Base-by-base conservation (phyloP, 35 echinoderm and acorn worm genomes). In the Lytechinus variegatus region DNA sequence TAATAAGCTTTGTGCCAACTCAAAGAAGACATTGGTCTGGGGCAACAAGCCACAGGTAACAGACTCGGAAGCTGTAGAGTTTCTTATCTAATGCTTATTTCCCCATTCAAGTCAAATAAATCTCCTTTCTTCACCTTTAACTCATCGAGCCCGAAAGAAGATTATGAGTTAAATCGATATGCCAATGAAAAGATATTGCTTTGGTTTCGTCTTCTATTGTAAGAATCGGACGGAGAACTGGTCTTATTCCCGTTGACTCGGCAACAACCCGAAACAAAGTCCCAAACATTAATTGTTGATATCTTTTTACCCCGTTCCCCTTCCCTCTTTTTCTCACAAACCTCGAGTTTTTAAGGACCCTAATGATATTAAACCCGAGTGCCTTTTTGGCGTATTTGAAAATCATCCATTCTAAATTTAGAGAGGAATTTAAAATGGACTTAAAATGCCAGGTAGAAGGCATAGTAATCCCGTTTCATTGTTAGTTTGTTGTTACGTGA, bases 221-320 rank as follows among this genome's bases (percentile, higher is more conserved):
- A 27, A 88, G 8, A 52, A 12, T 29, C 52, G 33, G 24, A 89
- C 3, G 87, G 19, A 89, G 87, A 89, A 33, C 87, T 27, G 51
- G 28, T 33, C 87, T 53, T 53, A 89, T 53, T 89, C 24, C 87
- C 13, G 87, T 89, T 89, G 87, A 89, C 87, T 33, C 87, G 87
- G 87, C 5, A 28, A 89, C 87, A 89, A 89, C 13, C 28, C 87
- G 87, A 89, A 89, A 89, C 87, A 89, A 89, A 89, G 10, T 89
- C 24, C 6, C 87, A 89, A 89, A 89, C 87, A 89, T 89, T 89
- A 89, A 28, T 89, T 89, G 87, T 89, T 19, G 28, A 53, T 33
- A 53, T 71, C 61, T 71, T 13, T 71, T 71, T 58, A 44, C 56
- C 61, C 61, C 61, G 61, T 13, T 21, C 61, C 61, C 61, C 24